Evolutionary conservation across 2,113 vertebrate genomes (phyloP).

Genomic region (Engystomops pustulosus): DNA sequence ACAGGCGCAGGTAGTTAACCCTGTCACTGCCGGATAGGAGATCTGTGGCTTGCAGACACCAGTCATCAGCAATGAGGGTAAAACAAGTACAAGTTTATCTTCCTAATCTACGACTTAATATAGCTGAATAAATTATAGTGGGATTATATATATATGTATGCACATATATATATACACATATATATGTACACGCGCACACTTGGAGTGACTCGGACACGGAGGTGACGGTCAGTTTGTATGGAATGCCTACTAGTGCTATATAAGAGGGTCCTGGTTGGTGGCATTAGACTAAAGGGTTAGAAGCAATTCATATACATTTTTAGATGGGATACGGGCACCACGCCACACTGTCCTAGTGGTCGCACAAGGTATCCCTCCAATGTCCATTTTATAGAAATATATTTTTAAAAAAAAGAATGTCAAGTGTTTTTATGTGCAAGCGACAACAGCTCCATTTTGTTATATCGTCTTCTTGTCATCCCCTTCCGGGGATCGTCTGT

Average conservation of each 20-base stretch:
- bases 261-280: conserved; percentile 73
- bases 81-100: conserved; percentile 95
- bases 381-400: conserved; percentile 55
- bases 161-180: conserved; percentile 59
- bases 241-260: conserved; percentile 74
- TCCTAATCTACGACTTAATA: conserved; percentile 97
- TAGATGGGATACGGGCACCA: conserved; percentile 56
- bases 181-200: conserved; percentile 61
- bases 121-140: conserved; percentile 99
- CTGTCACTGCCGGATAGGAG: conserved; percentile 1
- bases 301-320: conserved; percentile 76
- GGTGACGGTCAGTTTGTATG: conserved; percentile 75
- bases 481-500: background rate
- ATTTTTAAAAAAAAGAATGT: conserved; percentile 63
- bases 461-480: background rate
- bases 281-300: conserved; percentile 76
- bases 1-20: conserved; percentile 95
- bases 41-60: conserved; percentile 11
- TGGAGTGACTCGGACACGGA: conserved; percentile 80
- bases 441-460: background rate
- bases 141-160: conserved; percentile 90
- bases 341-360: background rate
- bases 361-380: background rate
- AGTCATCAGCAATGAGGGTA: conserved; percentile 60
- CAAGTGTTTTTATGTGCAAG: conserved; percentile 24